Percentiles rank a stretch among this genome's conserved stretches.
Evolutionary conservation across 2,888 invertebrate genomes (phyloP).

Genomic region (Eumacrocentrus americanus): DNA sequence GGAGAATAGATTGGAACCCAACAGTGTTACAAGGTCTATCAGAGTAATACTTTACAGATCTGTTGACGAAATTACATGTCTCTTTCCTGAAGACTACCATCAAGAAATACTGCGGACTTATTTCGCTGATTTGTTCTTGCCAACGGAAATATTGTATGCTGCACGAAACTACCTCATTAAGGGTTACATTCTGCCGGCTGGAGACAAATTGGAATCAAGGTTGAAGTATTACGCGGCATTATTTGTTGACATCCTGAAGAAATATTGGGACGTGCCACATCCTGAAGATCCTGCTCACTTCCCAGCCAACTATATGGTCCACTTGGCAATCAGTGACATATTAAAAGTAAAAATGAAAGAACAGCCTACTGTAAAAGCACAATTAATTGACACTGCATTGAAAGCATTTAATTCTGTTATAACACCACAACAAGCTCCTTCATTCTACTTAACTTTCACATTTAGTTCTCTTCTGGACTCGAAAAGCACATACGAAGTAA

Average conservation of each 20-base stretch:
- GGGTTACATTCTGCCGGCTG: not conserved
- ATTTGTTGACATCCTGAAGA: too few relatives aligned
- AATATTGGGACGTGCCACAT: too few relatives aligned
- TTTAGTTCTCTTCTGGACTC: not conserved
- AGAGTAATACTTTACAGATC: too few relatives aligned
- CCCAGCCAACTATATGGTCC: too few relatives aligned
- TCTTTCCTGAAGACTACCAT: conserved; percentile 41
- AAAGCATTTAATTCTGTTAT: not conserved
- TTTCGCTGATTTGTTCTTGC: conserved; percentile 36
- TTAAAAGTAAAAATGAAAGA: too few relatives aligned
- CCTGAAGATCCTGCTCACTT: too few relatives aligned
- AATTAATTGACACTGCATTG: too few relatives aligned
- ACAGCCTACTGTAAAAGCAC: too few relatives aligned
- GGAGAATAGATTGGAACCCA: not conserved
- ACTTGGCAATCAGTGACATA: too few relatives aligned
- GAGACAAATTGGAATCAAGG: not conserved
- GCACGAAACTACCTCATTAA: not conserved
- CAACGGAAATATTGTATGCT: not conserved
- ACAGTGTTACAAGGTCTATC: not conserved
- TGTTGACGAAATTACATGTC: not conserved
- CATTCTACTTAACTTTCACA: not conserved
- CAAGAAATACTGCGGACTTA: conserved; percentile 40
- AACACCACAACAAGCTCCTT: not conserved
- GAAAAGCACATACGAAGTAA: not conserved
- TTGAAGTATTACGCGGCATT: not conserved